phyloP scores from a whole-genome alignment of 2,113 vertebrate genomes.

The Terrapene triunguis region DNA sequence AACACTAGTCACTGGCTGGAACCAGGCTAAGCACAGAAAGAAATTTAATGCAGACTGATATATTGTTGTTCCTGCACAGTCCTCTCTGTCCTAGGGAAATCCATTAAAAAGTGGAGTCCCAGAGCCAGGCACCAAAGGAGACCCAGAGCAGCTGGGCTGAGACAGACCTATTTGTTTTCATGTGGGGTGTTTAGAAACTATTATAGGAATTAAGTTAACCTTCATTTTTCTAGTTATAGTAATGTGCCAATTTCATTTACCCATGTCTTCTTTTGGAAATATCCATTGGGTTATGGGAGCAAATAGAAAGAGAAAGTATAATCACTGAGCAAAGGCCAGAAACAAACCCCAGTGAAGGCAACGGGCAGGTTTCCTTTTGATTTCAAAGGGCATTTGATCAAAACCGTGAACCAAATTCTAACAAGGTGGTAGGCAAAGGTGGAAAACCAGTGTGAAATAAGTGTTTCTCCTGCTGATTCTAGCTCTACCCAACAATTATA shows the following conservation, averaged over 20 bases:
- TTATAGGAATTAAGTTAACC: neutral
- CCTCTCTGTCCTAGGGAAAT: neutral
- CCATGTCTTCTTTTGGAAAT: neutral
- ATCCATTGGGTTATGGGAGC: neutral
- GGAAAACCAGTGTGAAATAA: neutral
- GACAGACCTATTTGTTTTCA: neutral
- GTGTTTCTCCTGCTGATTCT: neutral
- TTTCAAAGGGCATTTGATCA: neutral
- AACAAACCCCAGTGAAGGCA: neutral
- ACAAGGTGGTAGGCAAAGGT: neutral
- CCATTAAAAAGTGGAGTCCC: neutral
- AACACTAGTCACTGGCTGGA: neutral
- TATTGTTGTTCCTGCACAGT: neutral
- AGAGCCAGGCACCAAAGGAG: neutral
- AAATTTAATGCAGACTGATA: neutral
- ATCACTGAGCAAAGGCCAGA: neutral
- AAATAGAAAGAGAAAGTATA: neutral
- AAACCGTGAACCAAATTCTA: neutral
- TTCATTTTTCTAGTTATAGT: neutral
- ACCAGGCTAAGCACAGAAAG: rapidly evolving
- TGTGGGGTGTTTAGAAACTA: neutral
- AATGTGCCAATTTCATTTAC: neutral
- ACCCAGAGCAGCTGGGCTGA: neutral
- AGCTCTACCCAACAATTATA: neutral
- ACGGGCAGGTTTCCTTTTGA: neutral